Base-by-base conservation (phyloP, 2,888 invertebrate species). In the Lasioglossum marginatum region DNA sequence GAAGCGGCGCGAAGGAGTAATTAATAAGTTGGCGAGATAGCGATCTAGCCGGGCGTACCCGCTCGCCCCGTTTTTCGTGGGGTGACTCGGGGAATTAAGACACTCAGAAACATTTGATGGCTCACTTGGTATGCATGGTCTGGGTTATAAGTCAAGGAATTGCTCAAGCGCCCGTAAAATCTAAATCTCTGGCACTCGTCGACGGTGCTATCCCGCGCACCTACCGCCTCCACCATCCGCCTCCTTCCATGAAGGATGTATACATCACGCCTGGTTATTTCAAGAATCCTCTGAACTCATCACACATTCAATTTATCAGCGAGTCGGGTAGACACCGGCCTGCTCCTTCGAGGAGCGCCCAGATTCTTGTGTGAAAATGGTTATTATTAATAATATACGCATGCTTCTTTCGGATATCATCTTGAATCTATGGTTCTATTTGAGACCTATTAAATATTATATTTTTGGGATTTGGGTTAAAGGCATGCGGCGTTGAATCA, bases 231-330 rank as follows among this genome's bases (percentile, higher is more conserved):
- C 57, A 2, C 52, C 52, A 52, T 52, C 52, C 48, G 48, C 71
- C 78, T 48, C 85, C 80, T 82, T 82, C 75, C 78, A 82, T 81
- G 75, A 79, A 82, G 86, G 85, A 78, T 77, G 89, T 91, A 66
- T 66, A 88, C 86, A 90, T 89, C 88, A 86, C 85, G 89, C 88
- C 89, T 88, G 87, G 91, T 92, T 92, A 93, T 94, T 94, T 92
- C 91, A 89, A 87, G 90, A 92, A 93, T 94, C 92, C 93, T 91
- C 91, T 87, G 91, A 92, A 93, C 92, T 94, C 93, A 92, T 94
- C 93, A 91, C 92, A 92, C 92, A 85, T 93, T 92, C 94, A 94
- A 94, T 94, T 94, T 94, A 92, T 94, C 93, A 94, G 87, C 85
- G 91, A 87, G 89, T 92, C 71, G 48, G 71, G 37, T n/a, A 68